Conservation (phyloP, 2,113 vertebrate species). For the Anoura caudifer region DNA sequence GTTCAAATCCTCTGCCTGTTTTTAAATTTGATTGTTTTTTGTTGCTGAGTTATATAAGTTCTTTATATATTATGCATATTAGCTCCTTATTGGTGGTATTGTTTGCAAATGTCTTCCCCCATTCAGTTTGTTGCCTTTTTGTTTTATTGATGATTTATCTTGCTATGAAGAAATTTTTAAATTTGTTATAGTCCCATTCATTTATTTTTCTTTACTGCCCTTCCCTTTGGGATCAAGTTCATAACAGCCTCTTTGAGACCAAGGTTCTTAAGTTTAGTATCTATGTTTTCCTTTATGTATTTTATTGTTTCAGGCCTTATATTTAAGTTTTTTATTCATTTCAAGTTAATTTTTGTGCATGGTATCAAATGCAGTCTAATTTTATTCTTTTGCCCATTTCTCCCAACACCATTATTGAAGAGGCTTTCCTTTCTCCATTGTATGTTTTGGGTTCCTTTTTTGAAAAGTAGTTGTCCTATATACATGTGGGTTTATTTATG, state of each 20-base stretch:
- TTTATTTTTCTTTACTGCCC: neutral
- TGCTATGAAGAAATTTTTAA: neutral
- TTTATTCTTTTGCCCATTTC: neutral
- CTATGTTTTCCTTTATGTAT: neutral
- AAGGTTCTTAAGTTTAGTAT: neutral
- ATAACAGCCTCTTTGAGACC: neutral
- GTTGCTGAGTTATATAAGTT: neutral
- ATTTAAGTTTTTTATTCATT: neutral
- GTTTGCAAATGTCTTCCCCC: neutral
- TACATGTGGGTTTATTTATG: neutral
- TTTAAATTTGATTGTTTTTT: neutral
- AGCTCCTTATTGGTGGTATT: neutral
- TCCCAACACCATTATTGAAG: neutral
- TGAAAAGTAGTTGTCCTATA: too few relatives aligned
- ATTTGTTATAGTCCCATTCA: neutral
- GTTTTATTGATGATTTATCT: neutral
- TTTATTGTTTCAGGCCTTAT: neutral
- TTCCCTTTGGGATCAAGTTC: too few relatives aligned
- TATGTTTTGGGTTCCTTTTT: neutral
- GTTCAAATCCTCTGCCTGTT: neutral
- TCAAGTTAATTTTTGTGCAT: neutral
- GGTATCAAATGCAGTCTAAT: neutral
- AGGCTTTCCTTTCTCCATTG: neutral
- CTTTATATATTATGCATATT: neutral
- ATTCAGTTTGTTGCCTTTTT: neutral